phyloP scores from a whole-genome alignment of 2,797 vertebrate genomes.

The Gorsachius magnificus region DNA sequence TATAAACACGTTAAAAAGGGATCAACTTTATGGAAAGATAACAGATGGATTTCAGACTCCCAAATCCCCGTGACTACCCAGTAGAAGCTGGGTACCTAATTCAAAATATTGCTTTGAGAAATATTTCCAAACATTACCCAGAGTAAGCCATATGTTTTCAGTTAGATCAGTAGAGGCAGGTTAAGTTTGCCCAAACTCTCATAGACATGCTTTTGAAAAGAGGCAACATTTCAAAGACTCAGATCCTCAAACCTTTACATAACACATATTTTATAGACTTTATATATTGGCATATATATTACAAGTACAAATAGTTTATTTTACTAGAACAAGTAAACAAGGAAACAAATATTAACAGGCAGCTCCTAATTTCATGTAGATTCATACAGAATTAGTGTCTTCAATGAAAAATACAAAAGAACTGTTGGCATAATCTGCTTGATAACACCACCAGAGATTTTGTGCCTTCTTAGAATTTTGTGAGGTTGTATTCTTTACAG shows the following conservation, averaged over 20 bases:
- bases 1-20: not conserved
- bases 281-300: not conserved
- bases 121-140: not conserved
- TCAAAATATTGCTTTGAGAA: not conserved
- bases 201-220: not conserved
- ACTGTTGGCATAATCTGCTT: not conserved
- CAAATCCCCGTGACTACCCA: not conserved
- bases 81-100: not conserved
- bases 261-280: not conserved
- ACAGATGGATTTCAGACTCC: constrained; percentile 13
- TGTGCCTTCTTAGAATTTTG: not conserved
- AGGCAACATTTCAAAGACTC: not conserved
- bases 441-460: not conserved
- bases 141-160: not conserved
- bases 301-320: not conserved
- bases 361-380: not conserved
- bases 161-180: not conserved
- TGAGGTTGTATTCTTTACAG: not conserved
- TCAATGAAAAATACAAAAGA: not conserved
- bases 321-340: not conserved
- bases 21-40: not conserved
- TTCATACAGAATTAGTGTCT: not conserved
- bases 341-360: not conserved
- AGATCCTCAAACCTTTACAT: not conserved
- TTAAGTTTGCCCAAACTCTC: not conserved